phyloP scores from a whole-genome alignment of 2,888 invertebrate species.

The Trissonchulus latispiculum region DNA sequence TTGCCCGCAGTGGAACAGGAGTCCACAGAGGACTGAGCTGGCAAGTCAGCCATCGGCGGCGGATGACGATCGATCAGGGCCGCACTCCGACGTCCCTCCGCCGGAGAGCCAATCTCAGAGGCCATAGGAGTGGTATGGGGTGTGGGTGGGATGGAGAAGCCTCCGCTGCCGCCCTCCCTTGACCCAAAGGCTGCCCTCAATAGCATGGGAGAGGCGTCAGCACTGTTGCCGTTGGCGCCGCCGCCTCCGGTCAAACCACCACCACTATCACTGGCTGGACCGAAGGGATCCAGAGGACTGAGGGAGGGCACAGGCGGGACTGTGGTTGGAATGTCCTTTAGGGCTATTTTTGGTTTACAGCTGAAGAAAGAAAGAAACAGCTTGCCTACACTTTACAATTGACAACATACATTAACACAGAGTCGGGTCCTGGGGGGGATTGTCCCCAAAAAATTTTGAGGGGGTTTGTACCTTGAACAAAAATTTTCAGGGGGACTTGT shows the following conservation, averaged over 20 bases:
- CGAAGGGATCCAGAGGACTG: neutral
- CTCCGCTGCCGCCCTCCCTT: neutral
- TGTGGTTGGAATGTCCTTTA: slow-evolving; percentile 15
- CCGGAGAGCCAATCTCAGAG: neutral
- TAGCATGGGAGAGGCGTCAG: neutral
- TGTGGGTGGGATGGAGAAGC: neutral
- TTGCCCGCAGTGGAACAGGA: neutral
- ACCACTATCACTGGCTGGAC: neutral
- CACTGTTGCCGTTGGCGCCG: neutral
- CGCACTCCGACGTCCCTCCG: too few relatives aligned
- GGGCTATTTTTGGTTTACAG: slow-evolving; percentile 6
- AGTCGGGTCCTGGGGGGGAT: too few relatives aligned
- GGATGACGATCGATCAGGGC: too few relatives aligned
- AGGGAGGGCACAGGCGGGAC: neutral
- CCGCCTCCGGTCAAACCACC: too few relatives aligned
- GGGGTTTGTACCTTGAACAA: too few relatives aligned
- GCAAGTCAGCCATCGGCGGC: neutral
- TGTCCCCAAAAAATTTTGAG: too few relatives aligned
- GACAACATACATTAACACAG: too few relatives aligned
- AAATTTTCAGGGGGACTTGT: too few relatives aligned
- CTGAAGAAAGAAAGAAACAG: slow-evolving; percentile 6
- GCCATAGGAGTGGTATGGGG: neutral
- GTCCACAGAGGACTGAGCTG: neutral
- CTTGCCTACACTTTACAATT: too few relatives aligned
- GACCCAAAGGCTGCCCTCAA: neutral